Percentiles rank a stretch among this genome's conserved stretches.
Conservation (phyloP, 2,113 vertebrate species). For the Euleptes europaea region DNA sequence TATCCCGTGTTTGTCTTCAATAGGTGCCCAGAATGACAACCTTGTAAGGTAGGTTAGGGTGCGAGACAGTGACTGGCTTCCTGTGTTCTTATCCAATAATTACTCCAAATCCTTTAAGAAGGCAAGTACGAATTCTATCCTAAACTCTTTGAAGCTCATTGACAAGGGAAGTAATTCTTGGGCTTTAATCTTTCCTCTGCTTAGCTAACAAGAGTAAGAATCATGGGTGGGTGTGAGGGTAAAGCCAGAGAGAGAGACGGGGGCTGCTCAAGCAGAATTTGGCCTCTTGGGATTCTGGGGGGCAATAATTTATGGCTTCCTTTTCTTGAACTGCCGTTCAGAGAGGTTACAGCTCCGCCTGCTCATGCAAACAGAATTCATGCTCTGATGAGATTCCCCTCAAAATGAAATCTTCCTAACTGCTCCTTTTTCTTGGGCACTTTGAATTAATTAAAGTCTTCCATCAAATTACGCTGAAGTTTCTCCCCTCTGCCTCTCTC, state of each 20-base stretch:
- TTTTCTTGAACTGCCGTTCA: conserved; percentile 30
- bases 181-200: neutral
- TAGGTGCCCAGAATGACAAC: no score
- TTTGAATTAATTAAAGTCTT: conserved; percentile 80
- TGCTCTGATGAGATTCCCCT: conserved; percentile 62
- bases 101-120: neutral
- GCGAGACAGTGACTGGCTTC: no score
- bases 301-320: conserved; percentile 23
- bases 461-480: conserved; percentile 76
- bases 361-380: conserved; percentile 45
- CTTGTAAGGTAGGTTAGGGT: no score
- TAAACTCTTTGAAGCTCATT: neutral
- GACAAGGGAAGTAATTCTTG: conserved; percentile 9
- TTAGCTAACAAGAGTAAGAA: neutral
- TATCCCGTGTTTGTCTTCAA: no score
- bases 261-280: neutral
- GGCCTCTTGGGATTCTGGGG: neutral
- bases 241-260: neutral
- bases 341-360: conserved; percentile 41
- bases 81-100: no score
- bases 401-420: conserved; percentile 61
- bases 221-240: neutral
- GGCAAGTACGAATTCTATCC: conserved; percentile 6
- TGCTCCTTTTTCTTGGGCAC: conserved; percentile 64
- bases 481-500: conserved; percentile 24